A percentile compares a stretch with the other conserved stretches of the same genome.
These are phyloP conservation scores for Catharus ustulatus DNA, from an alignment of 2,797 vertebrate species.

Conservation along the genomic window DNA sequence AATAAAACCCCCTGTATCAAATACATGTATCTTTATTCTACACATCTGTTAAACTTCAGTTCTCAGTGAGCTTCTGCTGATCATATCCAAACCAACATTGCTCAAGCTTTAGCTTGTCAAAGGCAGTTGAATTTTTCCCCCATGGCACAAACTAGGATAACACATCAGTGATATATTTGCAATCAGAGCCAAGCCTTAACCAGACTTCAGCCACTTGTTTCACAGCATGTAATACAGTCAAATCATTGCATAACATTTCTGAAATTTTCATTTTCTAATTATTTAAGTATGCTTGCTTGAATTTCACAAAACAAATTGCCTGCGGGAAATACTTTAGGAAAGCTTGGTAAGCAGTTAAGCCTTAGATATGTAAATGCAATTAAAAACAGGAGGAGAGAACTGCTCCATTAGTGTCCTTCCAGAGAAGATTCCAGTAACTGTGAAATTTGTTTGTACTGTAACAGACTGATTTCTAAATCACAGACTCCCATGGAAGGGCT, in stretches of 20 bases:
- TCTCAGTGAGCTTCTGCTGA: neutral
- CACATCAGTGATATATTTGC: neutral
- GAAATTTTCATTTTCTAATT: neutral
- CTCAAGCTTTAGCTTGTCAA: neutral
- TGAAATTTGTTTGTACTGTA: neutral
- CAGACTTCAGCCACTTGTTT: neutral
- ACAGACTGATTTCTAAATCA: neutral
- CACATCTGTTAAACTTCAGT: neutral
- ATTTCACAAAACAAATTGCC: constrained; percentile 1
- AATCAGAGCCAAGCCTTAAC: neutral
- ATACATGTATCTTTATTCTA: fast-evolving
- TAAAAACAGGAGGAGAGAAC: neutral
- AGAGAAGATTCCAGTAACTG: neutral
- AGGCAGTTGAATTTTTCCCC: neutral
- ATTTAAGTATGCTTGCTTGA: neutral
- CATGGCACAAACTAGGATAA: neutral
- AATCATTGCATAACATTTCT: neutral
- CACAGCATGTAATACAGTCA: neutral
- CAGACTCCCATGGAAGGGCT: neutral
- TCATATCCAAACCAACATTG: neutral
- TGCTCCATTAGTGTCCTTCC: neutral
- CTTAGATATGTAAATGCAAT: constrained; percentile 20
- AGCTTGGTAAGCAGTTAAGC: neutral
- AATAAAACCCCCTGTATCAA: neutral
- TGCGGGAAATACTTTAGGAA: neutral